Base-by-base conservation (phyloP, 2,888 invertebrate species). In the Calliphora vomitoria region DNA sequence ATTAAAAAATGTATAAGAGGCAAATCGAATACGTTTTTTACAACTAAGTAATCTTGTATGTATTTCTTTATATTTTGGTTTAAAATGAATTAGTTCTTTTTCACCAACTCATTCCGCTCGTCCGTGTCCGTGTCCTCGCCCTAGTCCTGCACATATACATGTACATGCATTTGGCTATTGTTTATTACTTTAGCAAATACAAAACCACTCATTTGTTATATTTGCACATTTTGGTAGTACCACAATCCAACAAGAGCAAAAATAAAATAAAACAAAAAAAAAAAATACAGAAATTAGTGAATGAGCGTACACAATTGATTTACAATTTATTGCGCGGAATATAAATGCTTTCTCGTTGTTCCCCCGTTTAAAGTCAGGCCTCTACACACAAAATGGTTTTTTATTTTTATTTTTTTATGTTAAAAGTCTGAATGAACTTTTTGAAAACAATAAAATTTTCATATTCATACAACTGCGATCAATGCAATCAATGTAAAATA, bases 381-480 rank as follows among this genome's bases (percentile, higher is more conserved):
- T 68, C 31, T 60, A 66, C 41, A 72, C 8, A 53, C 44, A 78
- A 62, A 11, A 25, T 41, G 20, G 11, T 78, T 58, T 41, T 68
- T 18, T 68, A 20, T 80, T 60, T 10, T 8, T 11, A 25, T 62
- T 58, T 74, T 31, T 64, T 50, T 53, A 18, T 78, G 13, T 44
- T 71, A 55, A 41, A 62, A 53, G 15, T 74, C 74, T 69, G 69
- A 75, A 81, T 62, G 53, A 62, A 85, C 35, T 69, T 87, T 82
- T 84, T 41, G 25, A 81, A 84, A 84, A 76, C 83, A 84, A 83
- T 81, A 80, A 80, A 87, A 76, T 62, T 66, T 84, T 87, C 80
- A 69, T 81, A 87, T 83, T 83, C 78, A 76, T 76, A 72, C 80
- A 69, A 80, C 74, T 68, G 69, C 50, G 68, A 80, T 85, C 74